Evolutionary conservation across 2,113 vertebrate genomes (phyloP).

Genomic region (crab-eating macaque (Macaca fascicularis)): DNA sequence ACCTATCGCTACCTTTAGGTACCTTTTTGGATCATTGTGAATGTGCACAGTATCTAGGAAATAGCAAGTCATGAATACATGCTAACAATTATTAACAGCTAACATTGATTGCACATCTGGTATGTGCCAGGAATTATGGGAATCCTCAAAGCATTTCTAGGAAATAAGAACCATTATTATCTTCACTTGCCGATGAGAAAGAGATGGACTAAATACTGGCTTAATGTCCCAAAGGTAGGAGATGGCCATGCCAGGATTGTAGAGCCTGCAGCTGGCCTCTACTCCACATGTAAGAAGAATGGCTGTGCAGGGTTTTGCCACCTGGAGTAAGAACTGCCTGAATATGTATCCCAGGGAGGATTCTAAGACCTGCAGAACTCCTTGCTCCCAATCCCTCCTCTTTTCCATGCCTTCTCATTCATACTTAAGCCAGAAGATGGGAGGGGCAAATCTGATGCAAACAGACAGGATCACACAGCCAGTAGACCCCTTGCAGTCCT

Average conservation of each 20-base stretch:
- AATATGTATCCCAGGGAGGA: not conserved
- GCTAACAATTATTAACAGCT: not conserved
- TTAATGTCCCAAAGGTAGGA: not conserved
- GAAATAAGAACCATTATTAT: not conserved
- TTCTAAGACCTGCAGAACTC: not conserved
- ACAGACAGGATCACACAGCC: rapidly evolving
- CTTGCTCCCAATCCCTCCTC: not conserved
- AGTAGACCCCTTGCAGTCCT: not conserved
- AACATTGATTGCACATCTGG: not conserved
- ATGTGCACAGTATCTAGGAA: not conserved
- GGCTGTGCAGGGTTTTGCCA: not conserved
- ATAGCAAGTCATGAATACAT: not conserved
- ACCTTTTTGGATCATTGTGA: not conserved
- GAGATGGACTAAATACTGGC: not conserved
- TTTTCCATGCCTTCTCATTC: not conserved
- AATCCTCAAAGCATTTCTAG: not conserved
- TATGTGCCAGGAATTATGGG: not conserved
- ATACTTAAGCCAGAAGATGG: not conserved
- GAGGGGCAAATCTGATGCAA: not conserved
- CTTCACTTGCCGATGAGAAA: slow-evolving; percentile 10
- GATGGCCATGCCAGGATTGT: not conserved
- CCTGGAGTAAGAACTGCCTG: not conserved
- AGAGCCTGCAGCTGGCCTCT: not conserved
- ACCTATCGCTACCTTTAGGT: not conserved
- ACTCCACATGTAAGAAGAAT: not conserved